phyloP scores from a whole-genome alignment of 2,113 vertebrate genomes.

The Misgurnus mizolepis region DNA sequence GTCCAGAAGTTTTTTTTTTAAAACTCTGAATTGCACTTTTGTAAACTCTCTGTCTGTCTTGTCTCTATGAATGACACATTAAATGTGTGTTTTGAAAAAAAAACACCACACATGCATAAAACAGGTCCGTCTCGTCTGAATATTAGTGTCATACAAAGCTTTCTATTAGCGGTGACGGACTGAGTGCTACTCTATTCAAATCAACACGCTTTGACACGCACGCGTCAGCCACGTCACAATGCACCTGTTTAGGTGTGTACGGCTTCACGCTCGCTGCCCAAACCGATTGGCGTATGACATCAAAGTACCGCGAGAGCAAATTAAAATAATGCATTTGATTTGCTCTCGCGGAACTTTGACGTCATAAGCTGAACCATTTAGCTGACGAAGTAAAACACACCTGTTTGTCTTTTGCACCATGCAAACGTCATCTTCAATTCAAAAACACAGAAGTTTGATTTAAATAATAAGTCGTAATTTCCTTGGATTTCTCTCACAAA shows the following conservation, averaged over 20 bases:
- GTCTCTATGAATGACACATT: constrained; percentile 69
- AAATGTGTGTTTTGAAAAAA: constrained; percentile 66
- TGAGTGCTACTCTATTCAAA: constrained; percentile 30
- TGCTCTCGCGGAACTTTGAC: too few species aligned
- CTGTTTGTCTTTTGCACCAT: constrained; percentile 6
- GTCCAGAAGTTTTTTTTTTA: constrained; percentile 45
- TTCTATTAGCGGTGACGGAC: background rate
- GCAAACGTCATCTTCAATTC: background rate
- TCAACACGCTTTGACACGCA: constrained; percentile 30
- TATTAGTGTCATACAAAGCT: constrained; percentile 35
- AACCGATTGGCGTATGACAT: too few species aligned
- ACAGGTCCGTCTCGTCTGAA: constrained; percentile 77
- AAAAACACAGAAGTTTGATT: background rate
- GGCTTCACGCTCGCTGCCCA: too few species aligned
- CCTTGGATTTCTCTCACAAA: too few species aligned
- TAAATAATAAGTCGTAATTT: background rate
- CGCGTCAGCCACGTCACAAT: constrained; percentile 23
- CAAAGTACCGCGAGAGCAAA: too few species aligned
- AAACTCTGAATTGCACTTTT: constrained; percentile 53
- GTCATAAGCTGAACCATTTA: too few species aligned
- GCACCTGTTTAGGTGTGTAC: constrained; percentile 27
- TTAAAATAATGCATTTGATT: too few species aligned
- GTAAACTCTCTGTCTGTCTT: constrained; percentile 17
- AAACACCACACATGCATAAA: constrained; percentile 60
- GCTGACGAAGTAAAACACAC: background rate